Evolutionary conservation across 2,797 vertebrate species (phyloP).

Genomic region (Ciconia nigra): DNA sequence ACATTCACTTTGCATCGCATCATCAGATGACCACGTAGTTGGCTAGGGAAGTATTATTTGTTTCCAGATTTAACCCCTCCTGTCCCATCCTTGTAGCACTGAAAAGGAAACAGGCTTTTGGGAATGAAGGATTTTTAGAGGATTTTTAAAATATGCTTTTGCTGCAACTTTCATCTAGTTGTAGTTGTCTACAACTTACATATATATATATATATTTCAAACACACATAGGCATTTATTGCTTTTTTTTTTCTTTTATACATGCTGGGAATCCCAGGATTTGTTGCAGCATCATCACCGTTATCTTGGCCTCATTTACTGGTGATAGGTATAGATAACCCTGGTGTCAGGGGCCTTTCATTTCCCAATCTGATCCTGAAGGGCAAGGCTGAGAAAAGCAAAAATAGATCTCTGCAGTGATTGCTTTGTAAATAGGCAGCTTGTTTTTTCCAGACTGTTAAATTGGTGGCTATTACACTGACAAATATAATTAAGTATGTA

Average conservation of each 20-base stretch:
- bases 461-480: slow-evolving; percentile 25
- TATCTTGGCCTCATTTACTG: not conserved
- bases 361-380: not conserved
- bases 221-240: not conserved
- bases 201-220: not conserved
- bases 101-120: not conserved
- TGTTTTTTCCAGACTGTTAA: slow-evolving; percentile 15
- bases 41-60: not conserved
- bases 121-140: not conserved
- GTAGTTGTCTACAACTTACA: not conserved
- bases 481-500: slow-evolving; percentile 57
- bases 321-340: not conserved
- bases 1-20: not conserved
- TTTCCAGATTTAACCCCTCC: not conserved
- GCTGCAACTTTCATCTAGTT: not conserved
- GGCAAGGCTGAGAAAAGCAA: not conserved
- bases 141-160: not conserved
- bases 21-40: accelerated
- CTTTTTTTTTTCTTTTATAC: not conserved
- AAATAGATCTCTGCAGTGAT: not conserved
- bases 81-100: not conserved
- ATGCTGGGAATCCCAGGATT: not conserved
- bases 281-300: not conserved
- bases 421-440: slow-evolving; percentile 24
- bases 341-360: not conserved